Base-by-base conservation (phyloP, 2,797 vertebrate species). In the Cirrhinus molitorella region DNA sequence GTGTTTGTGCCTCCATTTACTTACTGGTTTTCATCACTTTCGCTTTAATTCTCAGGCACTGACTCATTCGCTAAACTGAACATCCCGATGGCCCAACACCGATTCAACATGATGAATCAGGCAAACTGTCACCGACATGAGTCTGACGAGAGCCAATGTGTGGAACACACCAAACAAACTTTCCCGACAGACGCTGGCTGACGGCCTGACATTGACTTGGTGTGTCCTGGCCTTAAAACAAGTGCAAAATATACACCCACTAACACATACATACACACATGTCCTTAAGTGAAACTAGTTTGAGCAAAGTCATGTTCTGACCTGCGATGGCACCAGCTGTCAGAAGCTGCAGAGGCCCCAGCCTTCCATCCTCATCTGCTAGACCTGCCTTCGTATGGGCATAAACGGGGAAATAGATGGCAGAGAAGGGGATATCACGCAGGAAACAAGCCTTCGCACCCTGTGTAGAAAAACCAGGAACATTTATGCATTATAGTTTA, bases 401-500 rank as follows among this genome's bases (percentile, higher is more conserved):
- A 70, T 99, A 99, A 76, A 96, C 97, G 0, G 98, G 98, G 92
- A 99, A 99, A 92, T 99, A 99, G 93, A 99, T 99, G 71, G 97
- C 98, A 23, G 98, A 99, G 95, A 99, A 99, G 86, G 98, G 98
- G 95, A 99, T 99, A 94, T 99, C 98, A 91, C 98, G 96, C 91
- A 99, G 95, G 94, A 99, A 99, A 92, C 98, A 99, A 0, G 98
- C 98, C 95, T 99, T 99, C 89, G 98, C 98, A 90, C 98, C 98
- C 98, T 99, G 89, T 89, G 63, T 89, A 92, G 67, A 77, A 16
- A 68, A 79, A 88, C 5, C 55, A 28, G 55, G 2, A 17, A 28
- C 34, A 25, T 25, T 66, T 49, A 86, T n/a, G 53, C 5, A 8
- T 25, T 59, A 40, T 12, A 59, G 37, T 43, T 76, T 3, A 25